phyloP scores from a whole-genome alignment of 2,888 invertebrate species.

The Cheiracanthium punctorium region DNA sequence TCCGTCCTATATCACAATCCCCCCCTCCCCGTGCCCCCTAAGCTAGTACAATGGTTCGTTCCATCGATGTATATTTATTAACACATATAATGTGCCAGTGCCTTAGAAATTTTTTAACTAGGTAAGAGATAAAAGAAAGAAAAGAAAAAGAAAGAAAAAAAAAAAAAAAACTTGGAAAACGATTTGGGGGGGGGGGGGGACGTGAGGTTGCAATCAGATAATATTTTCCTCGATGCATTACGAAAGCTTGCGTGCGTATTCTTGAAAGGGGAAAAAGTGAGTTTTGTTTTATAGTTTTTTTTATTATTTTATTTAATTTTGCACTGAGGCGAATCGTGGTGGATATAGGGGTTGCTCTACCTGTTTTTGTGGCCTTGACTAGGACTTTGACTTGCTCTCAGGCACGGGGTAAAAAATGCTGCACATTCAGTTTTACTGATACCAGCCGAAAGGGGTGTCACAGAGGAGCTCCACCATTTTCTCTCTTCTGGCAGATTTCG shows the following conservation, averaged over 20 bases:
- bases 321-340: slow-evolving; percentile 15
- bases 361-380: neutral
- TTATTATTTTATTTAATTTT: slow-evolving; percentile 4
- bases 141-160: no score
- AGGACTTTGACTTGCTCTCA: neutral
- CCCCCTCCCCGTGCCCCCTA: no score
- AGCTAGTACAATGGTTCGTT: no score
- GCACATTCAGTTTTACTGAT: neutral
- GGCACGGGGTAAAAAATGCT: slow-evolving; percentile 10
- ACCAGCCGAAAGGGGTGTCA: neutral
- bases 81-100: no score
- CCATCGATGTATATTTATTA: no score
- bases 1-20: neutral
- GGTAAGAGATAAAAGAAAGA: no score
- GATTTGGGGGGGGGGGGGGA: no score
- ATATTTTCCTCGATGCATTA: neutral
- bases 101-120: no score
- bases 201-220: slow-evolving; percentile 6
- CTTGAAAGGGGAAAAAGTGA: neutral
- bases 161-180: no score
- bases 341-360: slow-evolving; percentile 4
- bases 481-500: no score
- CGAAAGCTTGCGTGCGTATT: neutral
- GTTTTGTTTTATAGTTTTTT: neutral
- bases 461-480: neutral